Conservation (phyloP, 2,888 invertebrate genomes). For the Trachelus troglodyta region DNA sequence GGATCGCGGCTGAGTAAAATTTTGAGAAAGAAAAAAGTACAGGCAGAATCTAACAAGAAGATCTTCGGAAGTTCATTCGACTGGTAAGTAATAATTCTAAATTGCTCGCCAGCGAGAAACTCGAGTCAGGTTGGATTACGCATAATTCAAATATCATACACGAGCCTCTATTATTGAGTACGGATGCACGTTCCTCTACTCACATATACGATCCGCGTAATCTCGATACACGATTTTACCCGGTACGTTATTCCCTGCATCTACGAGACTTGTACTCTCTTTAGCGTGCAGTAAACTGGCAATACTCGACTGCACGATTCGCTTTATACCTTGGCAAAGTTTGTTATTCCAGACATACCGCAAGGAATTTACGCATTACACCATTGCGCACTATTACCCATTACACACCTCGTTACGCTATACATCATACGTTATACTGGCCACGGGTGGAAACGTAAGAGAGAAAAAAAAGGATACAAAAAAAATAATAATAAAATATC, state of each 20-base stretch:
- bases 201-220: neutral
- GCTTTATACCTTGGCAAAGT: conserved; percentile 28
- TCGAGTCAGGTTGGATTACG: neutral
- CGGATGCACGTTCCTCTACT: neutral
- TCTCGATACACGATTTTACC: conserved; percentile 1
- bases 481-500: neutral
- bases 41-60: neutral
- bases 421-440: conserved; percentile 40
- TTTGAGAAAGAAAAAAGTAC: neutral
- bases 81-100: neutral
- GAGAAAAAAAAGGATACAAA: neutral
- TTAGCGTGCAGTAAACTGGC: neutral
- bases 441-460: conserved; percentile 15
- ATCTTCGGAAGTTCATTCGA: neutral
- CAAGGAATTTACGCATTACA: conserved; percentile 50
- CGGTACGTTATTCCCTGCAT: neutral
- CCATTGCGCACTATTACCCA: conserved; percentile 54
- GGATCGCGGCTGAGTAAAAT: neutral
- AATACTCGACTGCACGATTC: neutral
- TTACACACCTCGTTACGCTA: conserved; percentile 53
- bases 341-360: conserved; percentile 40
- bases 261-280: neutral
- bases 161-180: neutral
- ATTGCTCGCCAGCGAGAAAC: neutral
- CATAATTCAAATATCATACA: conserved; percentile 4